Evolutionary conservation across 2,113 vertebrate genomes (phyloP).

Genomic region (Chauna torquata): DNA sequence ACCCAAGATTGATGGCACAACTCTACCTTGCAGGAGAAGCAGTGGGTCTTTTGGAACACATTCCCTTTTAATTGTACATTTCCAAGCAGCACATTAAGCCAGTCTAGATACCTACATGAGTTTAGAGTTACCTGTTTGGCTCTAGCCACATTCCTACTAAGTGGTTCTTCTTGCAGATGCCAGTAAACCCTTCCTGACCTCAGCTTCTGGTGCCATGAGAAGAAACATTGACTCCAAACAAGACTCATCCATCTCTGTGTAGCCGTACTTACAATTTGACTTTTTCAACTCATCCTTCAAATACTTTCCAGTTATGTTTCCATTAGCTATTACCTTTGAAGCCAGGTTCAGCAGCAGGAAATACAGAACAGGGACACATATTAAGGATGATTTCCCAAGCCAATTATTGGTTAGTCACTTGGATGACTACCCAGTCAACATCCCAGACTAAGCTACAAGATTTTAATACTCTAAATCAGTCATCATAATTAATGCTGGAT

Average conservation of each 20-base stretch:
- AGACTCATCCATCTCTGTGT: background rate
- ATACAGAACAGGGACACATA: background rate
- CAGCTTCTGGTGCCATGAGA: background rate
- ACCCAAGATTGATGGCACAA: background rate
- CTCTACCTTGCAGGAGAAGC: background rate
- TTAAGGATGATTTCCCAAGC: background rate
- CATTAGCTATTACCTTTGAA: background rate
- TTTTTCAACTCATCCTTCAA: background rate
- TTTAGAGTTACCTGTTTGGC: background rate
- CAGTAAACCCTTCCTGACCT: background rate
- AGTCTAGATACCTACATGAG: background rate
- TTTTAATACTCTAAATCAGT: background rate
- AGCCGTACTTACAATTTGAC: background rate
- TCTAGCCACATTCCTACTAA: background rate
- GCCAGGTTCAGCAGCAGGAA: background rate
- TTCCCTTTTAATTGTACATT: background rate
- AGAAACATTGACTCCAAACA: background rate
- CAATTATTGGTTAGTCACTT: background rate
- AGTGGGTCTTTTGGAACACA: background rate
- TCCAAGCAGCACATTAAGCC: background rate
- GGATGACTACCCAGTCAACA: background rate
- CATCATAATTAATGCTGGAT: background rate
- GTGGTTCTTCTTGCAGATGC: background rate
- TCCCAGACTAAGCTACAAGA: background rate
- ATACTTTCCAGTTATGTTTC: background rate